Base-by-base conservation (phyloP, 2,888 invertebrate species). In the Rhopalosiphum nymphaeae region DNA sequence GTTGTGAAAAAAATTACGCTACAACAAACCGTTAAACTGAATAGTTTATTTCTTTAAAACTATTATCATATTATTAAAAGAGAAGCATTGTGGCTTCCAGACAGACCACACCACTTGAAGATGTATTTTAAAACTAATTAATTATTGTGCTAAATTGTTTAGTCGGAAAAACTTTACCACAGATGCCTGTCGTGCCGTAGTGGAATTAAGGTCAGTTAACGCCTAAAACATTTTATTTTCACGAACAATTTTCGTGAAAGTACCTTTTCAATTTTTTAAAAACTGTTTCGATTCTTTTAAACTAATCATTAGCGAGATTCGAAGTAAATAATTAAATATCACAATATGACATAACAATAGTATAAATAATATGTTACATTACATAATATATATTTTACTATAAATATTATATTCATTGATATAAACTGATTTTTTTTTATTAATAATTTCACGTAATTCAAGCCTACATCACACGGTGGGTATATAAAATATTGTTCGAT, bases 71-170 rank as follows among this genome's bases (percentile, higher is more conserved):
- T 46, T 85, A 87, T n/a, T 49, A 88, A 88, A 88, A 44, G 29
- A 13, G 4, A 56, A 56, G 10, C 36, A 89, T 56, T 10, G 0
- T 3, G 53, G 56, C 11, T 36, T 88, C 53, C 25, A 56, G 44
- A 29, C 26, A 44, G 13, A 44, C 29, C 86, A 44, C 86, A 44
- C 49, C n/a, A 49, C 13, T 46, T 49, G 36, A 88, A 88, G 5
- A 89, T 89, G 56, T 88, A 42, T 89, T 44, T 57, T 1, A 42
- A 57, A 89, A 89, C 42, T 89, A 89, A 89, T 89, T 89, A 89
- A 89, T 57, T 56, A 89, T 29, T 89, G 42, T 7, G 56, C 42
- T 36, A 7, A 56, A 89, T 56, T 29, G 56, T 29, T 13, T 4
- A 26, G 57, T 36, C 11, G 42, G 57, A 57, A 89, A 89, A 89